A percentile compares a stretch with the other conserved stretches of the same genome.
Conservation (phyloP, 2,113 vertebrate genomes). For the Antechinus flavipes region DNA sequence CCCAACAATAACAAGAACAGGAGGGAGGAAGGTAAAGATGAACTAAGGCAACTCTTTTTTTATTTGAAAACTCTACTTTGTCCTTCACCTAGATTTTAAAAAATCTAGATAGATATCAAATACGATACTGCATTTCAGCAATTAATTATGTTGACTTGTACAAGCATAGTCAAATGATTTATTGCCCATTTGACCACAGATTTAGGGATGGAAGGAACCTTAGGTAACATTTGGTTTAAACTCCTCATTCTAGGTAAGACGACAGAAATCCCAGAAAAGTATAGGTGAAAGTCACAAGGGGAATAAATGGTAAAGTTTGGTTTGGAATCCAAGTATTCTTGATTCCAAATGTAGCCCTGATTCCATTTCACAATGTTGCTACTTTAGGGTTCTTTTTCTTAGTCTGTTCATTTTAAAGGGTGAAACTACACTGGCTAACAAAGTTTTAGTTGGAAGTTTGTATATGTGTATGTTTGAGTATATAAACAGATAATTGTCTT, state of each 20-base stretch:
- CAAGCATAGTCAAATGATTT: neutral
- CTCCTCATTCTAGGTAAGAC: neutral
- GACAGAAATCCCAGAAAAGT: neutral
- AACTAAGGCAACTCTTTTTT: neutral
- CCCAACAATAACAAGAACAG: neutral
- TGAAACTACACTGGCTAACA: neutral
- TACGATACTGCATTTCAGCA: neutral
- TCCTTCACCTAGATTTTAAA: neutral
- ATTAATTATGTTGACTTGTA: neutral
- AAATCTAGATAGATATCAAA: neutral
- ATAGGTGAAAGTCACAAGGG: neutral
- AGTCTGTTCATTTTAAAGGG: conserved; percentile 23
- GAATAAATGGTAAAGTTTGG: neutral
- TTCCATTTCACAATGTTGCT: neutral
- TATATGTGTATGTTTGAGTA: neutral
- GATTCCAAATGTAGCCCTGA: neutral
- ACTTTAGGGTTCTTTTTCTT: neutral
- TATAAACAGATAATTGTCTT: neutral
- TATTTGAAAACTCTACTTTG: conserved; percentile 34
- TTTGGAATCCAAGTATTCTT: neutral
- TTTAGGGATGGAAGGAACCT: neutral
- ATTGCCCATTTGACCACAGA: neutral
- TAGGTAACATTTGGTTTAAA: neutral
- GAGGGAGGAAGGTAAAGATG: neutral
- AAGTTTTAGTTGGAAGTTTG: neutral